These are phyloP conservation scores for Lates calcarifer DNA, from an alignment of 2,113 vertebrate genomes.

Conservation along the genomic window DNA sequence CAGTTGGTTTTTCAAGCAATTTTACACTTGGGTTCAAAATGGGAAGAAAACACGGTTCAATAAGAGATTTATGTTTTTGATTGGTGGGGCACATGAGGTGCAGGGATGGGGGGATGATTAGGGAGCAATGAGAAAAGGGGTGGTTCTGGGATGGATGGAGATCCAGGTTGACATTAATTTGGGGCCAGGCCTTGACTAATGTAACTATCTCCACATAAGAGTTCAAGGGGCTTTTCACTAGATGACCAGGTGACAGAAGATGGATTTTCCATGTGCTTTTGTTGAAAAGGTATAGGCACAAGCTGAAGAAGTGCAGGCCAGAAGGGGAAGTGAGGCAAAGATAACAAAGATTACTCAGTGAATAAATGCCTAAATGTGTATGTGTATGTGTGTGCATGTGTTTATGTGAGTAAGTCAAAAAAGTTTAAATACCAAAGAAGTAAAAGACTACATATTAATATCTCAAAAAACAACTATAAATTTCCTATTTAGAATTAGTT, in stretches of 20 bases:
- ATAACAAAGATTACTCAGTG: slow-evolving; percentile 9
- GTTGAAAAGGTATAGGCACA: slow-evolving; percentile 67
- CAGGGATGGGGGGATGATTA: slow-evolving; percentile 68
- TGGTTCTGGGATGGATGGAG: slow-evolving; percentile 81
- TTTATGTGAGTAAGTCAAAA: slow-evolving; percentile 16
- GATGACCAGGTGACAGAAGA: slow-evolving; percentile 81
- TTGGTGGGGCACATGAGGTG: slow-evolving; percentile 71
- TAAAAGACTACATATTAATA: background rate
- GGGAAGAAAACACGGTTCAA: slow-evolving; percentile 79
- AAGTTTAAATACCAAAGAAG: background rate
- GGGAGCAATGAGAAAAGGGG: slow-evolving; percentile 60
- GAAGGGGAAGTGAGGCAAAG: slow-evolving; percentile 24
- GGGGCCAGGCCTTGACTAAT: slow-evolving; percentile 82
- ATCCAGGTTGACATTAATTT: slow-evolving; percentile 83
- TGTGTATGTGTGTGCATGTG: too few relatives aligned
- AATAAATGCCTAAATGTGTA: background rate
- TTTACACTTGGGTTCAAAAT: slow-evolving; percentile 84
- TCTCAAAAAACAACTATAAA: background rate
- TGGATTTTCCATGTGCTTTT: slow-evolving; percentile 72
- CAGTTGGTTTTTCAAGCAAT: slow-evolving; percentile 82
- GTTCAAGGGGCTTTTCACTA: slow-evolving; percentile 80
- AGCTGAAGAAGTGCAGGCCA: slow-evolving; percentile 28
- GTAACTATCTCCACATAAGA: slow-evolving; percentile 79
- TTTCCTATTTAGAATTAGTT: slow-evolving; percentile 9
- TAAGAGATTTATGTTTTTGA: slow-evolving; percentile 83